Evolutionary conservation across 2,797 vertebrate genomes (phyloP).

Genomic region (Limnodromus scolopaceus): DNA sequence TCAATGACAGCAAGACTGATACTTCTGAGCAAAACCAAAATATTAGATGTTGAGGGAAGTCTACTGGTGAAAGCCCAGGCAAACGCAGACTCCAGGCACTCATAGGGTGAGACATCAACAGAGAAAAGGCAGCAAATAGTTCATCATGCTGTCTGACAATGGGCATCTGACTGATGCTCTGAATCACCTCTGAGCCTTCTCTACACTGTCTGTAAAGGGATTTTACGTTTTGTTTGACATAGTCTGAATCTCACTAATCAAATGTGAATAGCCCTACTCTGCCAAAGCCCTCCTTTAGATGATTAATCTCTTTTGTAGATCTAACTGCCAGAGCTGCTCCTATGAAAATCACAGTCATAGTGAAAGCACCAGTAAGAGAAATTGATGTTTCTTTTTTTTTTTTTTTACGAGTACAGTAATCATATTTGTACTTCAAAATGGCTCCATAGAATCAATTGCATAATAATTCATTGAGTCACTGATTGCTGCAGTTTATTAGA

Average conservation of each 20-base stretch:
- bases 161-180: background rate
- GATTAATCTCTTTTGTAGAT: background rate
- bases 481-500: constrained; percentile 1
- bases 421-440: background rate
- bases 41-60: background rate
- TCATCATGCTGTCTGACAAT: background rate
- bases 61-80: background rate
- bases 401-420: background rate
- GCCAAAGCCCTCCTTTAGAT: background rate
- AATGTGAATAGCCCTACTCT: background rate
- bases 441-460: background rate
- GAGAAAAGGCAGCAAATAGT: background rate
- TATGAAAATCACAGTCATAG: background rate
- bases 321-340: background rate
- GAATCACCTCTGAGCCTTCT: background rate
- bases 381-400: background rate
- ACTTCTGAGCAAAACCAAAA: background rate
- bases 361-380: background rate
- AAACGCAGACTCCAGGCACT: background rate
- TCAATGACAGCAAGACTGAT: background rate
- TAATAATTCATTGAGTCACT: background rate
- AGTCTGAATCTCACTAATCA: constrained; percentile 7
- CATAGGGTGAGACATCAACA: background rate
- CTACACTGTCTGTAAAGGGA: background rate
- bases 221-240: background rate